Evolutionary conservation across 2,888 invertebrate species (phyloP), one percentile per base, ranked within the genome.

Genomic region (Lycia hirtaria): DNA sequence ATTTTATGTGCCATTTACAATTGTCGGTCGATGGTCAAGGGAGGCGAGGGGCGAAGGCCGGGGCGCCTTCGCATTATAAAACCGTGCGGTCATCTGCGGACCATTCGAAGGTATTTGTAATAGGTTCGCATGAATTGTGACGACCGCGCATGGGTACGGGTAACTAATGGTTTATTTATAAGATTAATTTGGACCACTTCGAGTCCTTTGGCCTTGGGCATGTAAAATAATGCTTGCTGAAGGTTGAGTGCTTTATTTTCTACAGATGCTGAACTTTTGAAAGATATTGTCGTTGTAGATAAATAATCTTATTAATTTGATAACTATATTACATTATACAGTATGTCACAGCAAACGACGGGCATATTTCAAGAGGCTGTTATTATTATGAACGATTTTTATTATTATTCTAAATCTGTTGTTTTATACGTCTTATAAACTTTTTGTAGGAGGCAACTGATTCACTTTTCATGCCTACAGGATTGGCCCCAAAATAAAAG

Each of bases 1-100:
- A 92, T 92, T 92, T 92, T 92, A 92, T 92, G 92, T 92, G 92
- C 92, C 92, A 92, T 92, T 92, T 92, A 92, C 92, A 92, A 92
- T 92, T 92, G 92, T 92, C 92, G 92, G 92, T 92, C 92, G 92
- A 92, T 92, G 92, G 92, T 92, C 92, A 92, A 92, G 92, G 92
- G 92, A 88, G 81, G 80, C 67, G 75, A 76, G 77, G 78, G 78
- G 70, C 72, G 78, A 75, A 75, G 75, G 73, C 48, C 57, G 68
- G 72, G 73, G 78, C 85, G 87, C 88, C 91, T 88, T 90, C 88
- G 84, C 81, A 92, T 92, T 92, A 92, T 92, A 92, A 92, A 92
- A 92, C 88, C 88, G 90, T 87, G 92, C 87, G 92, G 92, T 92
- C 92, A 92, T 92, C 92, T 92, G 90, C 90, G 88, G 43, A 58